Percentiles rank a stretch among this genome's conserved stretches.
Evolutionary conservation across 2,113 vertebrate genomes (phyloP).

Genomic region (Tetraodon nigroviridis): DNA sequence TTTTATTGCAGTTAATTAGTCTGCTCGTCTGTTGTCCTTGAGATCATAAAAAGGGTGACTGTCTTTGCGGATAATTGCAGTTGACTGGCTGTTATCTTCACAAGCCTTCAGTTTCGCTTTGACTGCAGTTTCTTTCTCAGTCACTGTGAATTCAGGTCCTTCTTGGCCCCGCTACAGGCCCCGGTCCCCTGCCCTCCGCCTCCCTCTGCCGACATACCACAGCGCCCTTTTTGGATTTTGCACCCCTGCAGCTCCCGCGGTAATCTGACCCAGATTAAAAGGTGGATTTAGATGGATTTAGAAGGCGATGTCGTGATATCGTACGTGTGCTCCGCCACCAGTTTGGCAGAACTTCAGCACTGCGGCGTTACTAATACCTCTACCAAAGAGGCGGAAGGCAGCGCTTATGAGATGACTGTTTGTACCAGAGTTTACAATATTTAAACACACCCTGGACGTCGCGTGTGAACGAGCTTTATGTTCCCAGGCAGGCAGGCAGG

Average conservation of each 20-base stretch:
- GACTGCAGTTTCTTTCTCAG: constrained; percentile 8
- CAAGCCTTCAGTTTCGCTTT: constrained; percentile 9
- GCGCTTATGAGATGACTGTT: constrained; percentile 4
- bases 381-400: too few relatives aligned
- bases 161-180: not conserved
- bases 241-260: constrained; percentile 6
- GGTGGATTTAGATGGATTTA: constrained; percentile 39
- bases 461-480: constrained; percentile 30
- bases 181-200: not conserved
- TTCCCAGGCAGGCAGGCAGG: constrained; percentile 23
- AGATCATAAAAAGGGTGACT: not conserved
- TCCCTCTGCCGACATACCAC: constrained; percentile 7
- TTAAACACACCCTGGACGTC: constrained; percentile 35
- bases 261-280: constrained; percentile 63
- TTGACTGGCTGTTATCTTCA: constrained; percentile 3
- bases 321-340: constrained; percentile 27
- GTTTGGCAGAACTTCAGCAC: constrained; percentile 19
- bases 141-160: not conserved
- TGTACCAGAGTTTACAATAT: constrained; percentile 44
- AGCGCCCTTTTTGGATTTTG: constrained; percentile 24
- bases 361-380: not conserved
- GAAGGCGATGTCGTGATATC: not conserved
- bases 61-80: not conserved
- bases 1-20: not conserved
- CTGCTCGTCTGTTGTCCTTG: not conserved